phyloP scores from a whole-genome alignment of 2,797 vertebrate genomes.

The Sebastiscus albofasciatus region DNA sequence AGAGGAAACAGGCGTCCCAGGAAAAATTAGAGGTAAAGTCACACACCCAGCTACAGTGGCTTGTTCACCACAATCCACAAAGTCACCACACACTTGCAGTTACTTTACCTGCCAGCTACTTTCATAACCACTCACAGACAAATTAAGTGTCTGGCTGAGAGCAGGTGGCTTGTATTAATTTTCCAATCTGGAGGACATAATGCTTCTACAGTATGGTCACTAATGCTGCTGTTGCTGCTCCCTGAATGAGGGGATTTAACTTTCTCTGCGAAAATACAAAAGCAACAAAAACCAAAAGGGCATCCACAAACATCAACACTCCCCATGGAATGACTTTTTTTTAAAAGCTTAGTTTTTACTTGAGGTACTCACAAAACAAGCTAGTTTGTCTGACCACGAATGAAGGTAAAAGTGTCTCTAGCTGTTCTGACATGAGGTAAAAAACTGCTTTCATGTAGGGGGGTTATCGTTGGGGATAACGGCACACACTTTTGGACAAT shows the following conservation, averaged over 20 bases:
- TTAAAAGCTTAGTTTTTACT: neutral
- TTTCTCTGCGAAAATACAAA: neutral
- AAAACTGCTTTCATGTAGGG: neutral
- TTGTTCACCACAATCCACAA: neutral
- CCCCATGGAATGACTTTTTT: neutral
- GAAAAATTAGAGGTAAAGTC: constrained; percentile 90
- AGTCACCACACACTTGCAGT: neutral
- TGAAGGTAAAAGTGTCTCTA: neutral
- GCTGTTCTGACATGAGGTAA: neutral
- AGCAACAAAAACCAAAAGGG: neutral
- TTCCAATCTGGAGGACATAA: neutral
- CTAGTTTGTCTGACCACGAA: neutral
- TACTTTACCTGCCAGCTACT: neutral
- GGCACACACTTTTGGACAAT: neutral
- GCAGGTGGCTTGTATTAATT: neutral
- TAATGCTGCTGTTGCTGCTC: neutral
- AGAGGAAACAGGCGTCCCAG: constrained; percentile 88
- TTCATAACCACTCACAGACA: neutral
- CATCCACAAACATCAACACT: neutral
- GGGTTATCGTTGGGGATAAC: neutral
- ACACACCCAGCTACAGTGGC: neutral
- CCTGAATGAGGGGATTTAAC: neutral
- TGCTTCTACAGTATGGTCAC: neutral
- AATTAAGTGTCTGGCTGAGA: neutral
- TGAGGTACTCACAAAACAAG: neutral